Conservation (phyloP, 2,113 vertebrate genomes). For the Climacteris rufus region DNA sequence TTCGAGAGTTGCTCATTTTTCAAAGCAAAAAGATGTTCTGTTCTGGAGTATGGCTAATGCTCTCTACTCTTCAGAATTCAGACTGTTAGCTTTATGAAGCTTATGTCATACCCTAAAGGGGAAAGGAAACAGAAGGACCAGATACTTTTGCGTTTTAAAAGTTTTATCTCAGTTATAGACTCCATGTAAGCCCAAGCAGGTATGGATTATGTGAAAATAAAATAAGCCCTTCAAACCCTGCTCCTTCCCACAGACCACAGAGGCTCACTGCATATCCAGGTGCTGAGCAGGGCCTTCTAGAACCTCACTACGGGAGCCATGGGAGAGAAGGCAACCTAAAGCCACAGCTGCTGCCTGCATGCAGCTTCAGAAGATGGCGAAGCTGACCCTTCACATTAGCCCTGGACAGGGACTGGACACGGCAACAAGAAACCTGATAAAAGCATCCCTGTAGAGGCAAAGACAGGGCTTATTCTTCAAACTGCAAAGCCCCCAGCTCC, state of each 20-base stretch:
- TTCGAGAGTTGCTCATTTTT: background rate
- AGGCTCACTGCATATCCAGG: background rate
- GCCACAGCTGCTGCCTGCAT: background rate
- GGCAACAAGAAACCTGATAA: background rate
- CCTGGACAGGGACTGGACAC: background rate
- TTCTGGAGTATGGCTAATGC: background rate
- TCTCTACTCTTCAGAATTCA: background rate
- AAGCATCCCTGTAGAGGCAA: background rate
- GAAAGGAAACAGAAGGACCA: background rate
- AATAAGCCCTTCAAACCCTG: background rate
- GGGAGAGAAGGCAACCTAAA: background rate
- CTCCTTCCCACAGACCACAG: background rate
- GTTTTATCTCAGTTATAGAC: background rate
- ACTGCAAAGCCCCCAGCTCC: background rate
- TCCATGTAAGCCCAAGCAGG: background rate
- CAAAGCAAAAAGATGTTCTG: background rate
- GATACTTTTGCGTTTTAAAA: background rate
- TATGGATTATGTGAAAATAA: background rate
- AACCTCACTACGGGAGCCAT: background rate
- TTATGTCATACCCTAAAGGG: background rate
- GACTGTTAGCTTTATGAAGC: background rate
- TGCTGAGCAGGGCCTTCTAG: fast-evolving
- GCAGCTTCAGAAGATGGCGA: background rate
- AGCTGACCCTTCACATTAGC: background rate
- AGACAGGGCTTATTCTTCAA: background rate